A percentile compares a stretch with the other conserved stretches of the same genome.
Conservation (phyloP, 2,888 invertebrate genomes). For the Drosophila tanythrix region DNA sequence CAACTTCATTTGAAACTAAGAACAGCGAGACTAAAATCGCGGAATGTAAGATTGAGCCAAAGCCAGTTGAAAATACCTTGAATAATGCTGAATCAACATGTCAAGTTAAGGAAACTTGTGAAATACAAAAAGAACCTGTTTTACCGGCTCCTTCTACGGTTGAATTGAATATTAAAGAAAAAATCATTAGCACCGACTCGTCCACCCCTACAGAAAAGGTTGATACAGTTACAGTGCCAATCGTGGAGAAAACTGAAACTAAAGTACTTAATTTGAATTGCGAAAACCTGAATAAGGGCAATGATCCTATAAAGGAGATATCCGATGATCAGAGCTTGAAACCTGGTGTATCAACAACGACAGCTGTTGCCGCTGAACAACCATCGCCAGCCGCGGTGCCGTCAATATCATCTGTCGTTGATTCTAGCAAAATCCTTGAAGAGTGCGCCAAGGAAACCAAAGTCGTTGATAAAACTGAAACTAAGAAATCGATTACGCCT, state of each 20-base stretch:
- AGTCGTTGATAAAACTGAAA: slow-evolving; percentile 4
- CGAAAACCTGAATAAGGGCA: background rate
- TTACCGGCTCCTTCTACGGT: slow-evolving; percentile 1
- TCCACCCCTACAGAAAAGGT: background rate
- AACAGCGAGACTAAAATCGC: slow-evolving; percentile 8
- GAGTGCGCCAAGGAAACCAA: slow-evolving; percentile 4
- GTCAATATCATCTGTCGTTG: background rate
- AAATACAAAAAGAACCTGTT: slow-evolving; percentile 1
- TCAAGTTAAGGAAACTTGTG: slow-evolving; percentile 15
- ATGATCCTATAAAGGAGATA: background rate
- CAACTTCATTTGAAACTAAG: slow-evolving; percentile 44
- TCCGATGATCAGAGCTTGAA: slow-evolving; percentile 17
- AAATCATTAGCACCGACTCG: background rate
- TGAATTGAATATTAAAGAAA: slow-evolving; percentile 14
- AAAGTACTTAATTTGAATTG: slow-evolving; percentile 5
- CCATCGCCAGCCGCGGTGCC: background rate
- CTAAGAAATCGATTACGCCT: background rate
- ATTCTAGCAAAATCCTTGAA: slow-evolving; percentile 6
- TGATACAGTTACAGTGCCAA: slow-evolving; percentile 13
- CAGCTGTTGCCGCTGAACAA: slow-evolving; percentile 4
- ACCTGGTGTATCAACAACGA: background rate
- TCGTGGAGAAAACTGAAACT: slow-evolving; percentile 30
- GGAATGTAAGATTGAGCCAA: slow-evolving; percentile 36
- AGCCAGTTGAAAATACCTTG: slow-evolving; percentile 13
- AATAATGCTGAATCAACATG: background rate